Conservation (phyloP, 2,113 vertebrate genomes). For the Antechinus flavipes region DNA sequence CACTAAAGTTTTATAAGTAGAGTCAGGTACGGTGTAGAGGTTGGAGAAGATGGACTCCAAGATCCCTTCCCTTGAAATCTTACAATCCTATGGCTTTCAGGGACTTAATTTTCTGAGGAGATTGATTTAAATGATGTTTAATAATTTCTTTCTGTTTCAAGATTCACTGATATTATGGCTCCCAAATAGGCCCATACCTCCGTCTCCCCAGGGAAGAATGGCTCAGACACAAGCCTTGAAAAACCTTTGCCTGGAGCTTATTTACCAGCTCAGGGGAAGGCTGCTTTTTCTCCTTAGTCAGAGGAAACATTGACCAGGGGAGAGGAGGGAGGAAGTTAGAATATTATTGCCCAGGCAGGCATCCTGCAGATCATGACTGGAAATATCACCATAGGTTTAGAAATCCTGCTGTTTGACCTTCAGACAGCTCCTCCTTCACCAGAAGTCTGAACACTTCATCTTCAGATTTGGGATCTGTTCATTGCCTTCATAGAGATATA, state of each 20-base stretch:
- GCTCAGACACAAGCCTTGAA: conserved; percentile 46
- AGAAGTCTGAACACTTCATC: conserved; percentile 28
- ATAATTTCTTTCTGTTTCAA: neutral
- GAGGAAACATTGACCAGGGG: neutral
- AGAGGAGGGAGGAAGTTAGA: conserved; percentile 30
- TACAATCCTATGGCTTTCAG: neutral
- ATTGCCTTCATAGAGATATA: neutral
- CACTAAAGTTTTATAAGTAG: neutral
- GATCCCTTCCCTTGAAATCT: neutral
- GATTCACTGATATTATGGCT: neutral
- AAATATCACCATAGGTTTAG: conserved; percentile 67
- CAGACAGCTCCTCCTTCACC: conserved; percentile 30
- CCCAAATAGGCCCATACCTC: conserved; percentile 9
- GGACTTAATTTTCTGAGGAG: neutral
- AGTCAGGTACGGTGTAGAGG: neutral
- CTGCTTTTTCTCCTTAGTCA: neutral
- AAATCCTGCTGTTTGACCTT: conserved; percentile 60
- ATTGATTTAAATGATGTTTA: neutral
- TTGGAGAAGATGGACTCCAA: neutral
- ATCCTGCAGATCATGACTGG: conserved; percentile 11
- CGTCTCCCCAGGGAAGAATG: conserved; percentile 43
- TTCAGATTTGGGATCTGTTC: conserved; percentile 13
- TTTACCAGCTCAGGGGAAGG: conserved; percentile 9
- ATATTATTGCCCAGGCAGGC: conserved; percentile 41
- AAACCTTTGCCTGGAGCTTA: conserved; percentile 35